Percentiles rank a stretch among this genome's conserved stretches.
Conservation (phyloP, 2,888 invertebrate species). For the Lottia gigantea region DNA sequence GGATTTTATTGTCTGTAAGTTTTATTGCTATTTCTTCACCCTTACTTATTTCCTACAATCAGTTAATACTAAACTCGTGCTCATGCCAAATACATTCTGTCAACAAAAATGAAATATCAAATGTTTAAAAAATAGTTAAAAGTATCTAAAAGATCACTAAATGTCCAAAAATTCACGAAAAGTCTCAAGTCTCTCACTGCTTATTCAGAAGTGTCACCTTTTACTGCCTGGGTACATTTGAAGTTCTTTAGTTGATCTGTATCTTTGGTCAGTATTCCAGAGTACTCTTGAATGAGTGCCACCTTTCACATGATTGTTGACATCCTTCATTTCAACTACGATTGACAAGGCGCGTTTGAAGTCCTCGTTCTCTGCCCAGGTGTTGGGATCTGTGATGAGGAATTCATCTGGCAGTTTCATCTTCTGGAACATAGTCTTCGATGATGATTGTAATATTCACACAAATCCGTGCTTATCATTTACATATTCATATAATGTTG, state of each 20-base stretch:
- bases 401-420: background rate
- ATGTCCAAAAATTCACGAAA: background rate
- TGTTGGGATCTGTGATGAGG: background rate
- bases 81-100: background rate
- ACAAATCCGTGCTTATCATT: too few species aligned
- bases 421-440: constrained; percentile 4
- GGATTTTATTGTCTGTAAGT: too few species aligned
- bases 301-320: background rate
- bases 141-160: background rate
- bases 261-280: background rate
- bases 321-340: background rate
- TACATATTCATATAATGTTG: too few species aligned
- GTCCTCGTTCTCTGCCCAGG: background rate
- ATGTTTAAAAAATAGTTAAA: background rate
- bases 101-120: background rate
- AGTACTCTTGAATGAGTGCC: constrained; percentile 4
- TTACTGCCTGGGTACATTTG: background rate
- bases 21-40: too few species aligned
- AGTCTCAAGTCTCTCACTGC: background rate
- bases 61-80: background rate
- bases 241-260: background rate
- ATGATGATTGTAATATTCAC: too few species aligned
- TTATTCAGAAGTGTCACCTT: background rate
- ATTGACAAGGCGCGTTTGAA: background rate
- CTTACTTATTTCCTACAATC: background rate